These are phyloP conservation scores for Mechanitis mazaeus DNA, from an alignment of 2,888 invertebrate species.

Conservation along the genomic window DNA sequence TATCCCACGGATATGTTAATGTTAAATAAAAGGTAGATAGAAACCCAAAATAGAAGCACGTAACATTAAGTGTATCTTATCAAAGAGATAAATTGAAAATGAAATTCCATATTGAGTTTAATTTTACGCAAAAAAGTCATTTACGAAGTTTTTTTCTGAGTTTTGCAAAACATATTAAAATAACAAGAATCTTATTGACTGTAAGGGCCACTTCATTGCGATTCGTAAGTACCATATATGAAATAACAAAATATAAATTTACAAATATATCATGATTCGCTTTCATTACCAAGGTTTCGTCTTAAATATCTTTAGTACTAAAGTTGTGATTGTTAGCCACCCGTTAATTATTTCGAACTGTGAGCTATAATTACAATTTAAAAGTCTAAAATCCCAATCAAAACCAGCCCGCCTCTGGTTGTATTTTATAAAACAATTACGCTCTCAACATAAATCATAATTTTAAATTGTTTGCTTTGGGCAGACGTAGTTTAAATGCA, in stretches of 20 bases:
- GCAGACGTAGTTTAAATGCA: constrained; percentile 38
- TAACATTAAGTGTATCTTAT: constrained; percentile 17
- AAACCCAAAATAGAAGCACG: constrained; percentile 1
- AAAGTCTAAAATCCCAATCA: background rate
- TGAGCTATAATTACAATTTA: constrained; percentile 9
- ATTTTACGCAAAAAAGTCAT: constrained; percentile 13
- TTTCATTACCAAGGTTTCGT: background rate
- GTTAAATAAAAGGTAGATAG: constrained; percentile 9
- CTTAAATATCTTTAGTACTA: background rate
- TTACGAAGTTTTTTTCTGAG: constrained; percentile 4
- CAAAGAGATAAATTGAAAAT: constrained; percentile 12
- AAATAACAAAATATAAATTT: too few species aligned
- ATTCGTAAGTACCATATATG: too few species aligned
- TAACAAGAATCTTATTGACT: constrained; percentile 16
- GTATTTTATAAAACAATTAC: constrained; percentile 25
- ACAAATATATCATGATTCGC: background rate
- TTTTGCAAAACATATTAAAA: constrained; percentile 8
- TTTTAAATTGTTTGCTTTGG: constrained; percentile 31
- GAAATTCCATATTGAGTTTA: constrained; percentile 16
- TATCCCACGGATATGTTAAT: constrained; percentile 12
- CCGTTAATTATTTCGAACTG: background rate
- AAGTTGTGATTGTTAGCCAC: background rate
- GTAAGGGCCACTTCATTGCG: constrained; percentile 13
- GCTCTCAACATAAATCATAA: constrained; percentile 28
- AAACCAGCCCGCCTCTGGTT: constrained; percentile 7